Evolutionary conservation across 2,113 vertebrate species (phyloP), one percentile per base, ranked within the genome.

Genomic region (Cyanoramphus novaezelandiae): DNA sequence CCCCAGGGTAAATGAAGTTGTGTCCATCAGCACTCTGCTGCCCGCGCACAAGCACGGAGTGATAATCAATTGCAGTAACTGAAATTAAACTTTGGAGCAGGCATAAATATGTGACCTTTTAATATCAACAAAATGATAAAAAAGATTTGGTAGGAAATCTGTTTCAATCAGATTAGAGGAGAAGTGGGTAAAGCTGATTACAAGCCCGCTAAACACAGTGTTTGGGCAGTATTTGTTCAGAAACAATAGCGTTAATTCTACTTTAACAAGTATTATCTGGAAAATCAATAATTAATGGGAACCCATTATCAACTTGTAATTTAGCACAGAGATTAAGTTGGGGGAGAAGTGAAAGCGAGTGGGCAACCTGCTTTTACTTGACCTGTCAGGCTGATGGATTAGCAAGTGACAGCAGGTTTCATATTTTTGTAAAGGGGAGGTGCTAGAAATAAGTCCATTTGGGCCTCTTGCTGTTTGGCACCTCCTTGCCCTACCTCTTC

Each of bases 151-250:
- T 97, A 97, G 98, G 96, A 98, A 99, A 99, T 98, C 98, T 99
- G 98, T 97, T 98, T 98, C 97, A 98, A 98, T 98, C 98, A 98
- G 98, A 98, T 99, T 98, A 98, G 94, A 96, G 76, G 93, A 97
- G 97, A 98, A 98, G 97, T 98, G 97, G 98, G 98, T 97, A 98
- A 99, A 99, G 98, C 98, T 99, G 98, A 98, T 99, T 99, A 98
- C 97, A 98, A 97, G 97, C 97, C 91, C 97, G 92, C 98, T 97
- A 98, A 98, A 98, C 97, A 98, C 96, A 97, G 96, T 96, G 95
- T 98, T 98, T 98, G 97, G 97, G 95, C 96, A 95, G 97, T 96
- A 97, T 98, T 98, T 98, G 94, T 97, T 97, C 96, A 97, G 93
- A 97, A 98, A 98, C 98, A 98, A 97, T 98, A 97, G 97, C 90